Conservation (phyloP, 2,888 invertebrate species). For the Allygus modestus region DNA sequence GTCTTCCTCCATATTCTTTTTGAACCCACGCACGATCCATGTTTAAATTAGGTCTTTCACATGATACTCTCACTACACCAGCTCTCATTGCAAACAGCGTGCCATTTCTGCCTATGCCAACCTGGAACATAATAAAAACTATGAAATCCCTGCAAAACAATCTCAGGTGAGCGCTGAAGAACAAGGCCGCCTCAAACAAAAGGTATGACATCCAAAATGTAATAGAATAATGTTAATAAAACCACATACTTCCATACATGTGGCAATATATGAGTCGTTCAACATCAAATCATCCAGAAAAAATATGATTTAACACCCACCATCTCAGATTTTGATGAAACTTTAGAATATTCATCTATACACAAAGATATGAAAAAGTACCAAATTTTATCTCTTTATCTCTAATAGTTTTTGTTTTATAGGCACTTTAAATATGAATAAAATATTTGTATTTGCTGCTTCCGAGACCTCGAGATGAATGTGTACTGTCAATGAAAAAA, state of each 20-base stretch:
- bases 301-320: too few species aligned
- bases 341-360: too few species aligned
- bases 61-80: conserved; percentile 88
- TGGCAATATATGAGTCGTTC: not conserved
- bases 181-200: too few species aligned
- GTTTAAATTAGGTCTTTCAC: conserved; percentile 88
- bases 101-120: conserved; percentile 88
- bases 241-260: not conserved
- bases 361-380: too few species aligned
- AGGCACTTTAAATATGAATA: too few species aligned
- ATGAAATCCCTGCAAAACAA: not conserved
- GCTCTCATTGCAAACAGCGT: conserved; percentile 88
- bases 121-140: conserved; percentile 78
- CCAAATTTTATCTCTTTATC: too few species aligned
- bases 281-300: not conserved
- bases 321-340: too few species aligned
- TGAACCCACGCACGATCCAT: conserved; percentile 88
- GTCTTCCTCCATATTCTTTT: conserved; percentile 80
- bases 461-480: too few species aligned
- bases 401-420: too few species aligned
- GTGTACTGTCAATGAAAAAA: too few species aligned
- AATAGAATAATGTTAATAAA: not conserved
- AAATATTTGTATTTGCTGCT: too few species aligned
- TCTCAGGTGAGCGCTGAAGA: too few species aligned
- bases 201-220: not conserved